Evolutionary conservation across 2,113 vertebrate genomes (phyloP).

Genomic region (Sclerurus mexicanus): DNA sequence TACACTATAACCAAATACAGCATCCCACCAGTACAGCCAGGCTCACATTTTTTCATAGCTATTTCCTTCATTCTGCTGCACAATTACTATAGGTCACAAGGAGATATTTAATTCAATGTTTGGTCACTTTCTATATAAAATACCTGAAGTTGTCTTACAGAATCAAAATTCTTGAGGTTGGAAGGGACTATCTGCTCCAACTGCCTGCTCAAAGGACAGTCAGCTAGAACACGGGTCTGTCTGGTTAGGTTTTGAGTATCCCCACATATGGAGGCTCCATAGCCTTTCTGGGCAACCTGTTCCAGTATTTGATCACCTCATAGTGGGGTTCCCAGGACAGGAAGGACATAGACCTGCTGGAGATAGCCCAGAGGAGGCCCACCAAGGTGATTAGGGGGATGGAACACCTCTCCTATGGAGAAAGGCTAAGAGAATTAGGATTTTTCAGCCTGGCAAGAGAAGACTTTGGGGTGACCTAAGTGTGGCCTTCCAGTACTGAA

Average conservation of each 20-base stretch:
- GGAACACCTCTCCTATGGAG: not conserved
- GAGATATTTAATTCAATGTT: not conserved
- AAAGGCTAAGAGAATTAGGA: not conserved
- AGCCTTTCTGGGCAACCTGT: not conserved
- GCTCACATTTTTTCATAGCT: not conserved
- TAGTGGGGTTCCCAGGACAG: not conserved
- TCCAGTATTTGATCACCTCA: not conserved
- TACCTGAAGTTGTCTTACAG: not conserved
- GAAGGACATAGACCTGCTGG: not conserved
- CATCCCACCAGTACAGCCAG: slow-evolving; percentile 27
- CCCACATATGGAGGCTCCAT: not conserved
- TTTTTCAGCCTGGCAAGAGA: not conserved
- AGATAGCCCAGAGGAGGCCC: not conserved
- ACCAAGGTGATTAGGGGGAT: not conserved
- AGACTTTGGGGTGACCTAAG: not conserved
- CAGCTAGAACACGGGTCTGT: not conserved
- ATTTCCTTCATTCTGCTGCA: not conserved
- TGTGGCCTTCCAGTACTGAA: not conserved
- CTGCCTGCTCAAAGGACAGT: not conserved
- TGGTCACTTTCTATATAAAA: not conserved
- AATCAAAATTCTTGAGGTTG: not conserved
- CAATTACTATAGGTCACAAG: not conserved
- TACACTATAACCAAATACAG: slow-evolving; percentile 59
- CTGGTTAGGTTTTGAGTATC: not conserved
- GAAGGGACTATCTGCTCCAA: not conserved